Base-by-base conservation (phyloP, 2,888 invertebrate species). In the Meiosimyza decipiens region DNA sequence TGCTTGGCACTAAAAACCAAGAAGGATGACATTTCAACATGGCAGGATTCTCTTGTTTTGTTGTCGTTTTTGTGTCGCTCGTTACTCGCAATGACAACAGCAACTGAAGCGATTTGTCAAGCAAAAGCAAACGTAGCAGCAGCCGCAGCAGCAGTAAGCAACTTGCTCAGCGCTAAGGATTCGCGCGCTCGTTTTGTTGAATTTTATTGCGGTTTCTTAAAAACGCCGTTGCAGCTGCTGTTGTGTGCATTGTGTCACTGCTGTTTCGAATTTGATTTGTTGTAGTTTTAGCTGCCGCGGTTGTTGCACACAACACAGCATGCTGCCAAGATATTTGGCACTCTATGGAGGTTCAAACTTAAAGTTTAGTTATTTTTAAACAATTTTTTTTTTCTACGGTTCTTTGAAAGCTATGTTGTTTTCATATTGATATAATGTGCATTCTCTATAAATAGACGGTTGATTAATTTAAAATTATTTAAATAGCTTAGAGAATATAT, bases 31-130 rank as follows among this genome's bases (percentile, higher is more conserved):
- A 57, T 12, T 15, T 12, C 28, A 40, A 40, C 40, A 40, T 40
- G 40, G 40, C 40, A 40, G 40, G 1, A 40, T 40, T 22, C 22
- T 12, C 28, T 57, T 22, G 13, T 22, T 13, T 63, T 63, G 63
- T 63, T 63, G 63, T 63, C 47, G 16, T 12, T 47, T 47, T 63
- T 33, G 18, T 63, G 63, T 63, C 22, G 63, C 63, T 63, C 63
- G 50, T 63, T 50, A 63, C 18, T 49, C 63, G 63, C 63, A 50
- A 40, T 40, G 40, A 40, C 40, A 40, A 16, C 50, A 18, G 49
- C 63, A 63, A 63, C 63, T 63, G 47, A 12, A 22, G 49, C 63
- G 63, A 50, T 63, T 63, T 63, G 50, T 63, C 63, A 63, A 63
- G 50, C n/a, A 40, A 40, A 63, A 63, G 50, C n/a, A 40, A 40